Base-by-base conservation (phyloP, 2,113 vertebrate genomes). In the Hassar affinis region DNA sequence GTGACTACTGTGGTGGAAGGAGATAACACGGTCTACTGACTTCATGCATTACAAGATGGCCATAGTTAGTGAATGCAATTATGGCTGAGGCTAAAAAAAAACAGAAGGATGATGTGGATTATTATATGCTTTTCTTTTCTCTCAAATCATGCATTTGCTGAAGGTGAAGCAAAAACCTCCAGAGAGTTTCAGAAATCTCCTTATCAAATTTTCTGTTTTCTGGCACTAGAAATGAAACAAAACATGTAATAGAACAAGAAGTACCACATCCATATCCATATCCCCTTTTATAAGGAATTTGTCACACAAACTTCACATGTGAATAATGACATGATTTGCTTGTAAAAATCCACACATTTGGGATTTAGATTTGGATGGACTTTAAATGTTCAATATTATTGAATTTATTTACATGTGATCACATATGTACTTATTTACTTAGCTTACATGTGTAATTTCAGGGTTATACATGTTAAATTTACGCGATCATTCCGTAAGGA, bases 11-110 rank as follows among this genome's bases (percentile, higher is more conserved):
- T 59, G 25, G 74, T 76, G 15, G 52, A 77, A 17, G 9, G 56
- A 66, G 79, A 82, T 66, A 82, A 74, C 66, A 81, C 56, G 27
- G n/a, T 80, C 77, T 85, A 33, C 49, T 61, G 45, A 75, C 30
- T 78, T 56, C 30, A 84, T 75, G 57, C 56, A 83, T 54, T 54
- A 83, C 47, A 62, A 68, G 30, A 66, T 56, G 52, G 30, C 49
- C 33, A 25, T 25, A 42, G 62, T 80, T 80, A 79, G 45, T 30
- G 62, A 68, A 52, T 52, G 22, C 10, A 69, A 52, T 42, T 66
- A 75, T 61, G 22, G 33, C 59, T 66, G 59, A 0, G 3, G 30
- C 33, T n/a, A 9, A 62, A 82, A 83, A 82, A 54, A 82, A 57
- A 30, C 49, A 45, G 35, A 82, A 74, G 42, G 42, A 15, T 75